Percentiles rank a stretch among this genome's conserved stretches.
Evolutionary conservation across 2,888 invertebrate species (phyloP).

Genomic region (Xestia c-nigrum): DNA sequence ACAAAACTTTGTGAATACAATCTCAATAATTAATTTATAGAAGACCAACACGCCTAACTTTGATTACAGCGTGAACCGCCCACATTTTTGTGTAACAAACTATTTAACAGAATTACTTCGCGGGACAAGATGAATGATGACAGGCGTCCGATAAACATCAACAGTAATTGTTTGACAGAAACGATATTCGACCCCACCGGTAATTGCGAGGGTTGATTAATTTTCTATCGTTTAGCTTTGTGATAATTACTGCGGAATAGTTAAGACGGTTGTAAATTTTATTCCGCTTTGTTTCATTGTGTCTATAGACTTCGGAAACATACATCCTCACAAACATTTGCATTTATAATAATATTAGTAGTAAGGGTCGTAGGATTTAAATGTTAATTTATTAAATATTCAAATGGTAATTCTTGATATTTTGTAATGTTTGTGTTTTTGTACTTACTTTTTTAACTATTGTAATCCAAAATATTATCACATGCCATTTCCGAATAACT

Average conservation of each 20-base stretch:
- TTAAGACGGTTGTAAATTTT: constrained; percentile 44
- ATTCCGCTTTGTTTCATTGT: constrained; percentile 28
- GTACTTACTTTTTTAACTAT: too few species aligned
- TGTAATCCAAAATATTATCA: too few species aligned
- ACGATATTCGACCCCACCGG: constrained; percentile 74
- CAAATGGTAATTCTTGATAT: background rate
- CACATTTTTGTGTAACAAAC: constrained; percentile 64
- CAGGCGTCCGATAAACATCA: constrained; percentile 75
- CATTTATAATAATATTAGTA: too few species aligned
- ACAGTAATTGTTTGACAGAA: constrained; percentile 82
- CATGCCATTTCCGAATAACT: too few species aligned
- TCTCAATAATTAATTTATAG: constrained; percentile 26
- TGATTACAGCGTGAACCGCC: constrained; percentile 52
- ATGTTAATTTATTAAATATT: background rate
- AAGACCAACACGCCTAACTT: constrained; percentile 31
- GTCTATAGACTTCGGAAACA: background rate
- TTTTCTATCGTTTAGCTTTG: constrained; percentile 68
- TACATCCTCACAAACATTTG: too few species aligned
- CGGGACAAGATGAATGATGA: constrained; percentile 79
- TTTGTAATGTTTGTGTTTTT: too few species aligned
- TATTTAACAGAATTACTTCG: constrained; percentile 68
- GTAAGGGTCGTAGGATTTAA: too few species aligned
- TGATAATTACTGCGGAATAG: constrained; percentile 57
- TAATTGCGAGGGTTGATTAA: constrained; percentile 73
- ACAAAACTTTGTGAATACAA: constrained; percentile 44